Base-by-base conservation (phyloP, 2,797 vertebrate species). In the Gambelia wislizenii region DNA sequence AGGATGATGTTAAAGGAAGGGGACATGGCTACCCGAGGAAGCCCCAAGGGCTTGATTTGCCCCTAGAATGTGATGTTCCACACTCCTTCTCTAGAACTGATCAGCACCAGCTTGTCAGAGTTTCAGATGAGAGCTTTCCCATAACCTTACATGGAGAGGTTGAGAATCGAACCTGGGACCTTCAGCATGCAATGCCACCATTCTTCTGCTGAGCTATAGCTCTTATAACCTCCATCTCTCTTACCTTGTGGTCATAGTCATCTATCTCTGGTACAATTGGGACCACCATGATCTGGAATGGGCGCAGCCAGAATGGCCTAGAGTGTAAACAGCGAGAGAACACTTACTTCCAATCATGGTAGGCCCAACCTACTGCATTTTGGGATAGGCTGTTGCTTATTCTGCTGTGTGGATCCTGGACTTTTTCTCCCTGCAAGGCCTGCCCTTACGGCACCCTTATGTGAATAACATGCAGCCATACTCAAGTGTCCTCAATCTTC, bases 281-380 rank as follows among this genome's bases (percentile, higher is more conserved):
- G 86, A 99, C 95, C 25, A 99, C 98, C 94, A 98, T 97, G 76
- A 98, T 95, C 95, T 99, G 99, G 36, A 96, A 96, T 0, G 99
- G 99, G 16, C 98, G 99, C 86, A 99, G 92, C 98, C 99, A 99
- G 86, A 99, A 94, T 0, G 99, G 98, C 98, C 99, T 99, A 91
- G 33, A 56, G 80, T 0, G 64, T 87, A 1, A 78, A 13, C 64
- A 13, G 3, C 39, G 20, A 39, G 30, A 67, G 7, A 5, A 30
- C 64, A 56, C 67, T 69, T 69, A 33, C 67, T 12, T 13, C 27
- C 67, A 33, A 12, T 33, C 4, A 3, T 18, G 67, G 12, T 33
- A 70, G 3, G 67, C 33, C 33, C 10, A n/a, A 14, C 33, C 67
- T 70, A 33, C 6, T 30, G 67, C 14, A 13, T 33, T 70, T 70